Percentiles rank a stretch among this genome's conserved stretches.
Conservation (phyloP, 2,113 vertebrate species). For the Lepisosteus oculatus region DNA sequence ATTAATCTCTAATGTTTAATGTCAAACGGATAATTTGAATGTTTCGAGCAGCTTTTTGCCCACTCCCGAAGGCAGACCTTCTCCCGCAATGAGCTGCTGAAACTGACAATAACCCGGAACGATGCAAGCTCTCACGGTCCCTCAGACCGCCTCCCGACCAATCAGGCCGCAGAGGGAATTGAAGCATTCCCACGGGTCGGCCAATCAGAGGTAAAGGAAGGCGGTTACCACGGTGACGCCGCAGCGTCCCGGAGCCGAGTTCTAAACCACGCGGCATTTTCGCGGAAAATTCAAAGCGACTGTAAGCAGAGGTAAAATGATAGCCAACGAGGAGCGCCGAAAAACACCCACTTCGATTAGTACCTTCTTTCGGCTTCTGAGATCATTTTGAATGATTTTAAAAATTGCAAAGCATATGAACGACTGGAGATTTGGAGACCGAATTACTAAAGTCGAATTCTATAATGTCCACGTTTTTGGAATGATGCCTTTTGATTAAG, state of each 20-base stretch:
- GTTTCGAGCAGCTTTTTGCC: conserved; percentile 46
- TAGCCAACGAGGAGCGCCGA: too few species aligned
- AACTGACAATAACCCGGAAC: conserved; percentile 78
- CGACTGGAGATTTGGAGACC: too few species aligned
- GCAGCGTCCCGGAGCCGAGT: conserved; percentile 62
- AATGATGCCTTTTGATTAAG: too few species aligned
- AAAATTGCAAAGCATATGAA: too few species aligned
- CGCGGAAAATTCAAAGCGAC: conserved; percentile 40
- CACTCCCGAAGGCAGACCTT: conserved; percentile 46
- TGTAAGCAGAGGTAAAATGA: too few species aligned
- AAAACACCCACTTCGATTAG: too few species aligned
- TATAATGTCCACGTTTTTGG: too few species aligned
- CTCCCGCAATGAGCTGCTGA: conserved; percentile 62
- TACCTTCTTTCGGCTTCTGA: too few species aligned
- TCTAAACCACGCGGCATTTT: conserved; percentile 62
- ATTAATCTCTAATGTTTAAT: conserved; percentile 18
- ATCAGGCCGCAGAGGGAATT: conserved; percentile 55
- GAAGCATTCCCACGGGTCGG: conserved; percentile 68
- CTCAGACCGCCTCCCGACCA: conserved; percentile 69
- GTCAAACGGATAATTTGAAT: conserved; percentile 42
- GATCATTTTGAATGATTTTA: too few species aligned
- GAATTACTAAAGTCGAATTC: too few species aligned
- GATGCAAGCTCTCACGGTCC: conserved; percentile 60
- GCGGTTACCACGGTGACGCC: conserved; percentile 72
- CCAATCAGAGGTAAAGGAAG: conserved; percentile 67